Evolutionary conservation across 2,113 vertebrate species (phyloP).

Genomic region (Hypomesus transpacificus): DNA sequence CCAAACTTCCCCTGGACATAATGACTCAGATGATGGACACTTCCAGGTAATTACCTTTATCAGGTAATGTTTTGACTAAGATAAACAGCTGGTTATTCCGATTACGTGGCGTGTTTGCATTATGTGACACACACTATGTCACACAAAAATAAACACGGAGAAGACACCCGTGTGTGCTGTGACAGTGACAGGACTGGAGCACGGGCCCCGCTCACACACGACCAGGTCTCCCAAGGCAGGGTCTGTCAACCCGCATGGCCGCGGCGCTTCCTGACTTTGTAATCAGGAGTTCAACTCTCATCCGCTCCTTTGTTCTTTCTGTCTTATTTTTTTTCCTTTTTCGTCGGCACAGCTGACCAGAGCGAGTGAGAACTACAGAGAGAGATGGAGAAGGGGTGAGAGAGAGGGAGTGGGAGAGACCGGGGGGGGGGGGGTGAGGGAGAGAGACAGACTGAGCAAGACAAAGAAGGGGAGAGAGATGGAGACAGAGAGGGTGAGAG

Average conservation of each 20-base stretch:
- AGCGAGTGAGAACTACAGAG: slow-evolving; percentile 1
- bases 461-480: not conserved
- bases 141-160: too few species aligned
- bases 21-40: slow-evolving; percentile 58
- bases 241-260: slow-evolving; percentile 20
- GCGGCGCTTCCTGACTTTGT: slow-evolving; percentile 52
- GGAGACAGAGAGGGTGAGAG: not conserved
- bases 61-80: slow-evolving; percentile 55
- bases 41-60: slow-evolving; percentile 65
- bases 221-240: not conserved
- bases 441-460: not conserved
- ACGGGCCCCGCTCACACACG: not conserved
- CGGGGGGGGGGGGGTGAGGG: not conserved
- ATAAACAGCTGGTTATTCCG: slow-evolving; percentile 27
- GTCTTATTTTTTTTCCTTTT: slow-evolving; percentile 25
- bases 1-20: slow-evolving; percentile 46
- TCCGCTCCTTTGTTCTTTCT: slow-evolving; percentile 39
- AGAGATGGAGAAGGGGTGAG: not conserved
- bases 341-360: slow-evolving; percentile 36
- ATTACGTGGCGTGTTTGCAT: slow-evolving; percentile 27
- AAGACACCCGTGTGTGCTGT: too few species aligned
- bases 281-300: slow-evolving; percentile 42
- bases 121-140: not conserved
- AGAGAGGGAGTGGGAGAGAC: not conserved
- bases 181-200: not conserved